These are phyloP conservation scores for Melipona quadrifasciata DNA, from an alignment of 1,140 invertebrate genomes.

Conservation along the genomic window DNA sequence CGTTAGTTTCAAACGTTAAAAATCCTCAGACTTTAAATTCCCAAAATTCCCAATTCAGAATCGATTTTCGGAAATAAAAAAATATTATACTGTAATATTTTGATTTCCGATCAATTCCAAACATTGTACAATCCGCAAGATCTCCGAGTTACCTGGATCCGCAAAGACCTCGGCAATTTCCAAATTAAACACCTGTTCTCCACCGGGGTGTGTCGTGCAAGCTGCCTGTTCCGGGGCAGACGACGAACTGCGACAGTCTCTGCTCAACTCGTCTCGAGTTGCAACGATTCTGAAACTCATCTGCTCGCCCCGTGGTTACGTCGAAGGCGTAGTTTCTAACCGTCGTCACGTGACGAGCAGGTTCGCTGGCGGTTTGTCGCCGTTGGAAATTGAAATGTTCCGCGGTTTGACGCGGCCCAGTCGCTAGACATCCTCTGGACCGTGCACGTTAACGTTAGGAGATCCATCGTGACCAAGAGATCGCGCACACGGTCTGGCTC, in stretches of 20 bases:
- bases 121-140: background rate
- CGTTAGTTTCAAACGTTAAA: too few relatives aligned
- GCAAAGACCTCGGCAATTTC: background rate
- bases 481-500: slow-evolving; percentile 38
- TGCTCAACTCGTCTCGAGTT: background rate
- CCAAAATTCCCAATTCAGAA: too few relatives aligned
- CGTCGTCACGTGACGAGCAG: slow-evolving; percentile 62
- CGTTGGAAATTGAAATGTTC: slow-evolving; percentile 66
- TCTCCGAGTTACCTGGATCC: background rate
- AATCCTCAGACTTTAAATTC: too few relatives aligned
- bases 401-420: slow-evolving; percentile 58
- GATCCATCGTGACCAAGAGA: slow-evolving; percentile 23
- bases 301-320: background rate
- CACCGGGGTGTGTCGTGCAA: too few relatives aligned
- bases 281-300: background rate
- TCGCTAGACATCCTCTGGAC: slow-evolving; percentile 65
- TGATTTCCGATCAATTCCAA: background rate
- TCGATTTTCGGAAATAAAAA: too few relatives aligned
- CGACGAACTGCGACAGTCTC: background rate
- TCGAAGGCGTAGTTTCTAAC: slow-evolving; percentile 31
- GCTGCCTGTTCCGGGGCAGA: background rate
- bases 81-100: too few relatives aligned
- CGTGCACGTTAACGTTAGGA: slow-evolving; percentile 53
- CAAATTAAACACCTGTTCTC: background rate
- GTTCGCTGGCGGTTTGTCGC: slow-evolving; percentile 52